These are phyloP conservation scores for Semaprochilodus insignis DNA, from an alignment of 2,797 vertebrate genomes.

Conservation along the genomic window DNA sequence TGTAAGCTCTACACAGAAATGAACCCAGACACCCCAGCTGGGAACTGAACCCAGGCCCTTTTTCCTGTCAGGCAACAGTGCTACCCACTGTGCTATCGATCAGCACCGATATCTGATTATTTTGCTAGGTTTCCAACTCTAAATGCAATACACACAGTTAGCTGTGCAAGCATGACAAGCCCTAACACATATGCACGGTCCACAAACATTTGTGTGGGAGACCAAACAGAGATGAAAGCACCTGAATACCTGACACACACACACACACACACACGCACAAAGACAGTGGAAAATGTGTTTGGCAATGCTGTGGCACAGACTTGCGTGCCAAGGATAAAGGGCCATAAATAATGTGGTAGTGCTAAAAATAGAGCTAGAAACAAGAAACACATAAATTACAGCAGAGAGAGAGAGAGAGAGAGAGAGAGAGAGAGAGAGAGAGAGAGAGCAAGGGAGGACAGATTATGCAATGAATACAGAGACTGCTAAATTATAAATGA, in stretches of 20 bases:
- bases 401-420: constrained; percentile 4
- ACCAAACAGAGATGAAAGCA: not conserved
- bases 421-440: no score
- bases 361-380: constrained; percentile 63
- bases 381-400: constrained; percentile 62
- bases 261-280: not conserved
- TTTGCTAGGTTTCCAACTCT: not conserved
- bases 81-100: no score
- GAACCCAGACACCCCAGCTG: no score
- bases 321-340: constrained; percentile 36
- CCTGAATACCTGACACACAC: not conserved
- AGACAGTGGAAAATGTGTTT: not conserved
- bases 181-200: not conserved
- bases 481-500: constrained; percentile 72
- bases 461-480: constrained; percentile 57
- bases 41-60: no score
- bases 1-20: no score
- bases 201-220: not conserved
- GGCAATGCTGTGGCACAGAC: constrained; percentile 21
- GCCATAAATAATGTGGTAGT: constrained; percentile 50
- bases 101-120: not conserved
- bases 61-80: no score
- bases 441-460: constrained; percentile 54
- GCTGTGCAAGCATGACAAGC: not conserved
- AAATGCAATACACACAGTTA: not conserved